phyloP scores from a whole-genome alignment of 35 echinoderm and acorn worm species.

The Strongylocentrotus purpuratus region DNA sequence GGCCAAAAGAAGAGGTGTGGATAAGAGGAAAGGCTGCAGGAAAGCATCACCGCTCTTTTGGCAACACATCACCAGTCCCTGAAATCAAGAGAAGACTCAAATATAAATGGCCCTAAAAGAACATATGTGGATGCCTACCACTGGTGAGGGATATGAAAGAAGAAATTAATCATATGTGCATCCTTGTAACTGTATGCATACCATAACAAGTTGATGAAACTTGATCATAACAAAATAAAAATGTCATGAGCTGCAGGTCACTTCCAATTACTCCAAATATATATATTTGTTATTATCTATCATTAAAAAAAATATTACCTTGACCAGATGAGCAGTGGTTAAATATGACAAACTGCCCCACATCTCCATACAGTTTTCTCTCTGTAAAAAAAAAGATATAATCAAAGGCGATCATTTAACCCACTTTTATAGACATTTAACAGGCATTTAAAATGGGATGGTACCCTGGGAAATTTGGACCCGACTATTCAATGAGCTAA shows the following conservation, averaged over 20 bases:
- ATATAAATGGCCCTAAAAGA: too few relatives aligned
- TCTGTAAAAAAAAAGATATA: not conserved
- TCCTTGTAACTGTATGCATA: too few relatives aligned
- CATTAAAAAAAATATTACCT: not conserved
- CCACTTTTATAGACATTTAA: not conserved
- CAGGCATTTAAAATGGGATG: too few relatives aligned
- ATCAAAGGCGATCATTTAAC: not conserved
- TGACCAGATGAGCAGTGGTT: not conserved
- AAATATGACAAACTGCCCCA: slow-evolving; percentile 34
- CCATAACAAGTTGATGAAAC: too few relatives aligned
- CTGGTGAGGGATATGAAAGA: too few relatives aligned
- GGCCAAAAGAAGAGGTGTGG: not conserved
- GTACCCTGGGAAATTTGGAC: too few relatives aligned
- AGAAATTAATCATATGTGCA: too few relatives aligned
- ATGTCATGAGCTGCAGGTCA: too few relatives aligned
- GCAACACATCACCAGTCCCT: not conserved
- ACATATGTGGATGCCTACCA: not conserved
- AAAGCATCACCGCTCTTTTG: not conserved
- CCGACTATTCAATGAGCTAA: too few relatives aligned
- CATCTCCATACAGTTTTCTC: not conserved
- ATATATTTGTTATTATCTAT: too few relatives aligned
- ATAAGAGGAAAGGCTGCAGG: not conserved
- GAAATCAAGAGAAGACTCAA: not conserved
- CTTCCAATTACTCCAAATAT: too few relatives aligned
- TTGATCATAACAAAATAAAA: too few relatives aligned